Evolutionary conservation across 2,113 vertebrate genomes (phyloP).

Genomic region (Nycticryphes semicollaris): DNA sequence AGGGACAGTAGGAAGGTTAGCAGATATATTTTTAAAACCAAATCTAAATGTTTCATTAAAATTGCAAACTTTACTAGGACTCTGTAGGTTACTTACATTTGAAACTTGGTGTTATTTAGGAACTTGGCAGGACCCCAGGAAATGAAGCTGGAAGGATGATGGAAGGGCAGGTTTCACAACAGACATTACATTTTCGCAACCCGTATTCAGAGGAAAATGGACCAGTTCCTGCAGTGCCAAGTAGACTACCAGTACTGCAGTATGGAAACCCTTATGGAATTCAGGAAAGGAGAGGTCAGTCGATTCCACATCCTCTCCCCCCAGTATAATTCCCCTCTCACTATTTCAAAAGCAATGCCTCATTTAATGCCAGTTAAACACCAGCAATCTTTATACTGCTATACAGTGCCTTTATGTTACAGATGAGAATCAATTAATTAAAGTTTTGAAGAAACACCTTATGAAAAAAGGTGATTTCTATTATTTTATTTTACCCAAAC

Average conservation of each 20-base stretch:
- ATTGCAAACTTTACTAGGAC: neutral
- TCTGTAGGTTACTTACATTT: neutral
- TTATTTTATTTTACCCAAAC: neutral
- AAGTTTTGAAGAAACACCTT: neutral
- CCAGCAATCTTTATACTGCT: neutral
- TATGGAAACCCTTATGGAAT: conserved; percentile 91
- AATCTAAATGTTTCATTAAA: neutral
- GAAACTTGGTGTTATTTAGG: conserved; percentile 72
- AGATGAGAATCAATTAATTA: neutral
- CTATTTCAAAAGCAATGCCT: neutral
- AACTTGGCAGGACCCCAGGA: conserved; percentile 75
- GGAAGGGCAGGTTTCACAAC: conserved; percentile 75
- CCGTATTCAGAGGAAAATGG: conserved; percentile 81
- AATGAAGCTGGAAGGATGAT: conserved; percentile 73
- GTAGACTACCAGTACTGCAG: conserved; percentile 83
- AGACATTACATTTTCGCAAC: conserved; percentile 72
- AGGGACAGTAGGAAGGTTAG: neutral
- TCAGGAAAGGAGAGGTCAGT: conserved; percentile 84
- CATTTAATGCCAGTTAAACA: neutral
- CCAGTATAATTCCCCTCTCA: fast-evolving
- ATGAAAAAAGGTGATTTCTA: neutral
- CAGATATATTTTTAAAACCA: neutral
- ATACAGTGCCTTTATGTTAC: neutral
- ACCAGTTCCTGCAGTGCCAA: conserved; percentile 78
- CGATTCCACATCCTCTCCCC: neutral